phyloP scores from a whole-genome alignment of 2,888 invertebrate genomes.

The Heliconius sara region DNA sequence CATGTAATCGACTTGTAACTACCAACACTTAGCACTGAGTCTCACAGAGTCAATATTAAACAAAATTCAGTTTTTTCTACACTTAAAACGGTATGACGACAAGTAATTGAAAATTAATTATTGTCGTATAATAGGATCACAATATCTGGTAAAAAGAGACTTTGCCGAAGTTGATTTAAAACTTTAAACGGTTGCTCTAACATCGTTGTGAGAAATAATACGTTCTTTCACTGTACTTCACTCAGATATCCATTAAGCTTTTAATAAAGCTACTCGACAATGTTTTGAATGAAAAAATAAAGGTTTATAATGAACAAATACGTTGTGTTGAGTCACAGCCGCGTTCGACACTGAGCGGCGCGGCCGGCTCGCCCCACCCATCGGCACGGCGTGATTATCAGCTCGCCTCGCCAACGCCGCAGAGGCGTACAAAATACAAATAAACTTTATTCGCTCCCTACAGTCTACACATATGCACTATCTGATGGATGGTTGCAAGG shows the following conservation, averaged over 20 bases:
- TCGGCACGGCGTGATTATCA: conserved; percentile 75
- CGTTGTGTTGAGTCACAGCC: conserved; percentile 62
- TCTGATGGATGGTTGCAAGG: conserved; percentile 74
- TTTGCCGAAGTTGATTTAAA: conserved; percentile 72
- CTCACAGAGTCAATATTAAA: conserved; percentile 36
- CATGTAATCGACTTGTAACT: conserved; percentile 37
- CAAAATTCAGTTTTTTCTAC: conserved; percentile 44
- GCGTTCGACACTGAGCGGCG: conserved; percentile 68
- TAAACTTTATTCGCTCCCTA: conserved; percentile 82
- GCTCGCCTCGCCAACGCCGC: conserved; percentile 69
- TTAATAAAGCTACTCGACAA: conserved; percentile 32
- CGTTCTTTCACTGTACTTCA: conserved; percentile 38
- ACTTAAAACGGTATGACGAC: conserved; percentile 29
- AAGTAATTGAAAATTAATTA: conserved; percentile 59
- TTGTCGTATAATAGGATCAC: conserved; percentile 80
- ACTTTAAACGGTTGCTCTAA: conserved; percentile 75
- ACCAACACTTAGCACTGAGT: conserved; percentile 36
- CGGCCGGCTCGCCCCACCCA: conserved; percentile 75
- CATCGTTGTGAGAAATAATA: conserved; percentile 65
- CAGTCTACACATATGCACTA: conserved; percentile 65
- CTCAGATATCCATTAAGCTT: conserved; percentile 40
- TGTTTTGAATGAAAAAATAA: conserved; percentile 36
- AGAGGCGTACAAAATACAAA: conserved; percentile 79
- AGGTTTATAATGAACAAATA: conserved; percentile 41
- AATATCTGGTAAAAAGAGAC: conserved; percentile 72